Base-by-base conservation (phyloP, 2,888 invertebrate genomes). In the Pseudoips prasinana region DNA sequence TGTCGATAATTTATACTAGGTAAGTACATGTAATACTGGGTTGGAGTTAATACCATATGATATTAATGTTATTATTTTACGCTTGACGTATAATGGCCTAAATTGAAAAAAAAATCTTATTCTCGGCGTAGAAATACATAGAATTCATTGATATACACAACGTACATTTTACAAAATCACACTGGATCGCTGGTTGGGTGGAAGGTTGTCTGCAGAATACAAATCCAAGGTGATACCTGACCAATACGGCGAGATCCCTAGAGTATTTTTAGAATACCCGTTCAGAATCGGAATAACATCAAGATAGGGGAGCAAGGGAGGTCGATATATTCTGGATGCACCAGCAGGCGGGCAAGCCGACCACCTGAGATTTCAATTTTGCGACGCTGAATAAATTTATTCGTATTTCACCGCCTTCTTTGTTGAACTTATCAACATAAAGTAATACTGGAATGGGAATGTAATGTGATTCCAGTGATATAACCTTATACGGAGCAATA, bases 351-450 rank as follows among this genome's bases (percentile, higher is more conserved):
- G 58, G 64, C 61, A 43, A 58, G 58, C 54, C 70, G 73, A 73
- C 80, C 85, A 85, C 84, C 83, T 85, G 86, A 84, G 84, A 85
- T 85, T 86, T 83, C 82, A 86, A 85, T 86, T 82, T 85, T 68
- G 74, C 72, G 71, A 69, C 73, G 74, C 69, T 72, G 80, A 76
- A 81, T 83, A 82, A 79, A 82, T 83, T 81, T 84, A 78, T 82
- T 75, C 74, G 62, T 73, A 73, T 79, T 73, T 72, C 66, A 63
- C 62, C 62, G 55, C 49, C 46, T 58, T 66, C 72, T 75, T 74
- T 73, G 66, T 73, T 70, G 65, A 68, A 70, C 63, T 69, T 59
- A 56, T 59, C 51, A 59, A 61, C 59, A 60, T 64, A 62, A 65
- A 58, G 60, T 58, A 60, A 64, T 58, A 62, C 59, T 44, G 46